Conservation (phyloP, 2,113 vertebrate genomes). For the Gambusia holbrooki region DNA sequence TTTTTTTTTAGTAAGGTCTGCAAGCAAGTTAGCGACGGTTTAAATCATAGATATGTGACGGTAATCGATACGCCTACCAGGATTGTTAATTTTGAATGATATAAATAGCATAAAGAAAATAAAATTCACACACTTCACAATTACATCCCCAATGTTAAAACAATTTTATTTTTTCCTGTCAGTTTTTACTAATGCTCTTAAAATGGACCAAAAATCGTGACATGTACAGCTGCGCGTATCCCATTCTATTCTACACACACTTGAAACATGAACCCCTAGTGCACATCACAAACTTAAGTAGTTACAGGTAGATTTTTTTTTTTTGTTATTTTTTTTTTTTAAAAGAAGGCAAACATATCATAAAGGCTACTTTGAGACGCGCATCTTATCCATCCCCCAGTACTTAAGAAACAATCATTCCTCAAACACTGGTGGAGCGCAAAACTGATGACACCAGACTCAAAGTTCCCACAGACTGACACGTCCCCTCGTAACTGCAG, state of each 20-base stretch:
- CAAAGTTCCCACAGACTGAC: conserved; percentile 9
- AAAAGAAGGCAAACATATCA: conserved; percentile 56
- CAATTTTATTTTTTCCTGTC: conserved; percentile 51
- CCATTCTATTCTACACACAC: conserved; percentile 63
- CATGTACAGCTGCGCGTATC: conserved; percentile 61
- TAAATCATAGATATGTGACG: conserved; percentile 40
- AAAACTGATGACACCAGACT: background rate
- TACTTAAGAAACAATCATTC: conserved; percentile 42
- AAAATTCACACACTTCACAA: conserved; percentile 67
- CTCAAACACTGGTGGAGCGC: conserved; percentile 44
- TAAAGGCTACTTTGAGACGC: conserved; percentile 41
- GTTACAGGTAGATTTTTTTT: conserved; percentile 58
- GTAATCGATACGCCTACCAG: conserved; percentile 51
- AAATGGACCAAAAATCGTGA: conserved; percentile 53
- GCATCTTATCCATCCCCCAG: conserved; percentile 10
- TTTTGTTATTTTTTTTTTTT: too few species aligned
- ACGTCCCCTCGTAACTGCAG: conserved; percentile 2
- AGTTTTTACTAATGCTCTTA: conserved; percentile 49
- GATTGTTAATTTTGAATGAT: conserved; percentile 64
- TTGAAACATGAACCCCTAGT: conserved; percentile 61
- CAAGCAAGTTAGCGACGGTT: conserved; percentile 64
- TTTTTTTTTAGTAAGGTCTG: conserved; percentile 23
- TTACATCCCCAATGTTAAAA: conserved; percentile 56
- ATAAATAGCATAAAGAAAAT: conserved; percentile 79
- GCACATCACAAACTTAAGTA: conserved; percentile 67